Base-by-base conservation (phyloP, 2,113 vertebrate species). In the Chinchilla lanigera region DNA sequence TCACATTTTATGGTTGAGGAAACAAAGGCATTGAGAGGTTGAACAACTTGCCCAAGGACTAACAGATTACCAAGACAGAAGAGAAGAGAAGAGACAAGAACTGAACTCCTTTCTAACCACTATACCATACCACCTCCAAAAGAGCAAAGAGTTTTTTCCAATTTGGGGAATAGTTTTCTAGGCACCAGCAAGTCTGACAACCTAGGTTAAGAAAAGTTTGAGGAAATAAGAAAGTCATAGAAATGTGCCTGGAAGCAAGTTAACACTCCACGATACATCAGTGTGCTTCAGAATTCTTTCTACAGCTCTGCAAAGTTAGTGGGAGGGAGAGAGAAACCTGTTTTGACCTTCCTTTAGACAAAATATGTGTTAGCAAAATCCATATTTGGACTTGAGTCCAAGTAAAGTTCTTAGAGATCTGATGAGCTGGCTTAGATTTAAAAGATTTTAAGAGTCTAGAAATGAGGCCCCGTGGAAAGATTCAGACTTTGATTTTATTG, bases 291-390 rank as follows among this genome's bases (percentile, higher is more conserved):
- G 19, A 91, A 65, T 81, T 69, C 22, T 93, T 88, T 86, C 83
- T 77, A 38, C 6, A 96, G 84, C 41, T 58, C 82, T 84, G 69
- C 7, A 28, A 47, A 90, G 50, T 77, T 41, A 63, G 38, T 90
- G 77, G 26, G 81, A 54, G 50, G 52, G 52, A 56, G 35, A 67
- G 81, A 86, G 58, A 88, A 85, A 71, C 13, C 16, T 94, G 47
- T 61, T 89, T 54, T 47, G 17, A 90, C 71, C 47, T 95, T 50
- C 75, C 71, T 89, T 90, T 69, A 83, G 85, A 93, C 97, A 73
- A 85, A 86, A 92, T 75, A 63, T 91, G 50, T 96, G 71, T 93
- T 95, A 94, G 82, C 41, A 78, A 95, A 97, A 94, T 95, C 77
- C 28, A 50, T 54, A 65, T 92, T 95, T 96, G 88, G 71, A 86